Conservation (phyloP, 1,140 invertebrate genomes). For the Tachypleus tridentatus region DNA sequence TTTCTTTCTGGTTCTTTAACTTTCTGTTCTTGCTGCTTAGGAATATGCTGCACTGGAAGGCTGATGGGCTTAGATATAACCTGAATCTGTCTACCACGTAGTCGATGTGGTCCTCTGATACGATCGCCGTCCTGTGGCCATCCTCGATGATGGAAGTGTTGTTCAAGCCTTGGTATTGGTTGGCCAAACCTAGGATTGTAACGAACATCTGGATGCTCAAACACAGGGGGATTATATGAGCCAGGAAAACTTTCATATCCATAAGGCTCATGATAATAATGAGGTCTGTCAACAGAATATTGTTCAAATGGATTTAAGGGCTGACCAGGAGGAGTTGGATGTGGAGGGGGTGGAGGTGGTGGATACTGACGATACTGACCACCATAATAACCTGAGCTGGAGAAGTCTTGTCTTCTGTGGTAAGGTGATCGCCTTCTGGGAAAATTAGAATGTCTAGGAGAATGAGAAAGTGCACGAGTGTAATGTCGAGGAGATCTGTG, state of each 20-base stretch:
- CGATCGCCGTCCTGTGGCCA: too few species aligned
- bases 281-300: slow-evolving; percentile 6
- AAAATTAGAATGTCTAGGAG: slow-evolving; percentile 9
- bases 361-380: slow-evolving; percentile 8
- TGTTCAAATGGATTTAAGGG: slow-evolving; percentile 8
- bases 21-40: slow-evolving; percentile 9
- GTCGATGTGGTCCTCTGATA: too few species aligned
- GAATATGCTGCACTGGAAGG: background rate
- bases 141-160: background rate
- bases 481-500: slow-evolving; percentile 4
- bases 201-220: background rate
- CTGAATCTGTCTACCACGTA: too few species aligned
- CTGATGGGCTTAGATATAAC: too few species aligned
- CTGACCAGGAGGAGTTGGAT: slow-evolving; percentile 1
- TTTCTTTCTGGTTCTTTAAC: slow-evolving; percentile 12
- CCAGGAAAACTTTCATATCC: background rate
- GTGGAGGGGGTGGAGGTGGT: slow-evolving; percentile 3
- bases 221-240: background rate
- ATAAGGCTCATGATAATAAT: slow-evolving; percentile 8
- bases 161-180: background rate
- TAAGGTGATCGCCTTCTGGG: slow-evolving; percentile 6
- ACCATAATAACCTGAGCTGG: slow-evolving; percentile 7
- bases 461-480: slow-evolving; percentile 8
- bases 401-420: slow-evolving; percentile 7
- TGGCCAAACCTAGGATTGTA: background rate